Evolutionary conservation across 2,888 invertebrate genomes (phyloP), one percentile per base, ranked within the genome.

Genomic region (Stenichneumon culpator): DNA sequence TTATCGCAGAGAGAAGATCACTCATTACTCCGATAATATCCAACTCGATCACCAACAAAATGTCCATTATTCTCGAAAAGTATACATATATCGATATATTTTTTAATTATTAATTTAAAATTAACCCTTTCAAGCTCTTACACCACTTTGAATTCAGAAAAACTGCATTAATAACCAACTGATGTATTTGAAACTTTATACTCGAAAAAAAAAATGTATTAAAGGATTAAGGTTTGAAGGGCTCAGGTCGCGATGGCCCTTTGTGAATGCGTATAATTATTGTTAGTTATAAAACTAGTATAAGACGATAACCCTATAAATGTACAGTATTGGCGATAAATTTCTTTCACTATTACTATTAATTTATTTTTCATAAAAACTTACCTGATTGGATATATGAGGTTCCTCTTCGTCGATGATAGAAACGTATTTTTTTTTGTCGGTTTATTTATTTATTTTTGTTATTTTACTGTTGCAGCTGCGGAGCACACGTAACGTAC

Each of bases 401-500:
- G 9, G 28, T 44, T 69, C 22, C 44, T 47, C 25, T 4, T 5
- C 14, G 60, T 60, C 32, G 63, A 63, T 63, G 28, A n/a, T 32
- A n/a, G 5, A 16, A n/a, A 19, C n/a, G 19, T 54, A 2, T 54
- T 54, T 54, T 54, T 52, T 19, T 7, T n/a, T 5, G 39, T 39
- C 4, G 44, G 44, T 47, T 47, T 47, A 47, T 47, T 16, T 47
- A 47, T 47, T 47, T 47, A 47, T 32, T 28, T 63, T 32, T n/a
- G n/a, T 22, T 4, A 16, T 4, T 60, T 14, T 14, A 16, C 6
- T 63, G 63, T 63, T 28, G 2, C 25, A 28, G 63, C 28, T 32
- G 63, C 2, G 63, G 32, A 72, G 70, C 54, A 52, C 22, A 74
- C 80, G 91, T 87, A 87, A 87, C 88, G 88, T 87, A 90, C 91